Base-by-base conservation (phyloP, 2,888 invertebrate species). In the Malacosoma neustria region DNA sequence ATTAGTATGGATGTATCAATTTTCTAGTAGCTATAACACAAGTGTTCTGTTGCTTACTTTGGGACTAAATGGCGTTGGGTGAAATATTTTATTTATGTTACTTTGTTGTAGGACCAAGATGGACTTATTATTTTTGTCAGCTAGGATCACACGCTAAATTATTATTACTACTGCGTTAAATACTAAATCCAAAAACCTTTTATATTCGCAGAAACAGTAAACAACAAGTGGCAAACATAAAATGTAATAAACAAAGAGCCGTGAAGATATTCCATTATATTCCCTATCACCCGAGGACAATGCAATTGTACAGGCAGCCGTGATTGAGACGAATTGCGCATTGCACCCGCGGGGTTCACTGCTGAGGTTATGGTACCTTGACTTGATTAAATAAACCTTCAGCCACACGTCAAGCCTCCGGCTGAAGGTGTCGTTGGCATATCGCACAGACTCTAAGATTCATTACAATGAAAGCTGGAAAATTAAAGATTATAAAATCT, bases 341-440 rank as follows among this genome's bases (percentile, higher is more conserved):
- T 45, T 44, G 45, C 43, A 33, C 65, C 75, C 76, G 11, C 43
- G 33, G 74, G 76, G 61, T 51, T 32, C 38, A 5, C 32, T 13
- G 34, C 29, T 30, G 22, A 31, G 34, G 29, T 30, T 52, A 50
- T 58, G 63, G 66, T 64, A 66, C 63, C 53, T 63, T 69, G 68
- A 53, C 76, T 76, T 84, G 82, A 84, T 85, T 84, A 85, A 85
- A 85, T 84, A 84, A 82, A 84, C 72, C 73, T 77, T 80, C 81
- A 77, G 54, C 59, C 51, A 46, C 44, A 65, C 53, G 74, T 79
- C 82, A 71, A 34, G 79, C 80, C 77, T 57, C 63, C 59, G 75
- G 80, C 72, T 41, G 44, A 42, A 14, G 40, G 38, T 52, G 75
- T 65, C 79, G 61, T 57, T 57, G 67, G 68, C 76, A 77, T 72